Evolutionary conservation across 2,113 vertebrate species (phyloP).

Genomic region (Notiomystis cincta): DNA sequence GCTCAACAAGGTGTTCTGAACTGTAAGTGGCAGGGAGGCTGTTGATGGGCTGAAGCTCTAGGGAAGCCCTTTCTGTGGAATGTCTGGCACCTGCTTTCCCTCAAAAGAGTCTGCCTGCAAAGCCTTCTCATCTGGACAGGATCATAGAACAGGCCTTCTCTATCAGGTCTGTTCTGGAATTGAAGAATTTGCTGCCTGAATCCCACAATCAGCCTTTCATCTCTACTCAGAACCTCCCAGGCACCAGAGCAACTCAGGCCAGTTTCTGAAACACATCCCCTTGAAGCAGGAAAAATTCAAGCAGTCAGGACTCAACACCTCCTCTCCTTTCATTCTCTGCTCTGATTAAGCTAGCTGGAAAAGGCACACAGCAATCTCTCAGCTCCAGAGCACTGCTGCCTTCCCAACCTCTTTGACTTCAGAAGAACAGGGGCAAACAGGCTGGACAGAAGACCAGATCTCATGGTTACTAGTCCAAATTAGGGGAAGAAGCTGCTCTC

Average conservation of each 20-base stretch:
- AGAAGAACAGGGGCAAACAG: not conserved
- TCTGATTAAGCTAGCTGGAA: not conserved
- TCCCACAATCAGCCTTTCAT: not conserved
- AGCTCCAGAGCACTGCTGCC: not conserved
- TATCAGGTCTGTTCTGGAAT: not conserved
- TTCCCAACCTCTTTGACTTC: not conserved
- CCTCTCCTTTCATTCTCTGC: not conserved
- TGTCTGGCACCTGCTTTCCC: not conserved
- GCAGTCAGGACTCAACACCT: not conserved
- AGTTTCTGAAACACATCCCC: not conserved
- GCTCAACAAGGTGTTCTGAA: not conserved
- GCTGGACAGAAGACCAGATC: not conserved
- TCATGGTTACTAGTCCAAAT: not conserved
- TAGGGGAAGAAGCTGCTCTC: not conserved
- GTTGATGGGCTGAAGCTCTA: not conserved
- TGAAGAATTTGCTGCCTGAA: not conserved
- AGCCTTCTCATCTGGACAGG: not conserved
- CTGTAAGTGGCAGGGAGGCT: fast-evolving
- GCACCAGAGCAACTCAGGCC: not conserved
- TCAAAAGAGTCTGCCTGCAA: not conserved
- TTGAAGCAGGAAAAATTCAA: not conserved
- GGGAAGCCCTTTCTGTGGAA: not conserved
- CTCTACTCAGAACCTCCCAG: not conserved
- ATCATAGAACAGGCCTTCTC: not conserved
- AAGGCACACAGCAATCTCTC: not conserved